These are phyloP conservation scores for Octodonta nipae DNA, from an alignment of 2,888 invertebrate species.

Conservation along the genomic window DNA sequence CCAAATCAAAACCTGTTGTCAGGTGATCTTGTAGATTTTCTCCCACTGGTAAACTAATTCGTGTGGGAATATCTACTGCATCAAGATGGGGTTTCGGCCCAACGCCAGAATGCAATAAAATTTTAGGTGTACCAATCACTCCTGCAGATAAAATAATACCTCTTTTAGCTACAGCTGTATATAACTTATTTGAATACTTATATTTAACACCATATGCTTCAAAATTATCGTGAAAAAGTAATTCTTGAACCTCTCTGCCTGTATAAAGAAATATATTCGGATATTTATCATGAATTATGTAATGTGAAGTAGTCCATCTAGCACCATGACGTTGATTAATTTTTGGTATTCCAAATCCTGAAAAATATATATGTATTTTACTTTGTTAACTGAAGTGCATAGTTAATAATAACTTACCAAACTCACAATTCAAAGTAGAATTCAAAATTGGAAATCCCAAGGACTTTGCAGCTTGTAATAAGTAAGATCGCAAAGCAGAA, in stretches of 20 bases:
- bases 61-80: constrained; percentile 40
- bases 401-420: too few species aligned
- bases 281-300: constrained; percentile 30
- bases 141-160: constrained; percentile 57
- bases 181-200: constrained; percentile 26
- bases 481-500: constrained; percentile 40
- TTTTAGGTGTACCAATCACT: constrained; percentile 52
- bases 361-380: too few species aligned
- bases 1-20: constrained; percentile 54
- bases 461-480: constrained; percentile 46
- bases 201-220: constrained; percentile 39
- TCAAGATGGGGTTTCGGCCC: constrained; percentile 47
- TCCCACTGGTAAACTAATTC: constrained; percentile 53
- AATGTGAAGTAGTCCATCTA: constrained; percentile 49
- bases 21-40: constrained; percentile 60
- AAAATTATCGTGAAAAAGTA: constrained; percentile 31
- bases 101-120: constrained; percentile 57
- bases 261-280: constrained; percentile 34
- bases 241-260: constrained; percentile 44
- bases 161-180: constrained; percentile 39
- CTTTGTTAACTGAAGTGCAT: too few species aligned
- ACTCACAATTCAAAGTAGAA: constrained; percentile 37
- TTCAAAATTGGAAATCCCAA: constrained; percentile 41
- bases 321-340: constrained; percentile 45
- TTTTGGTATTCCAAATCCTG: constrained; percentile 44